These are phyloP conservation scores for Drepana arcuata DNA, from an alignment of 1,140 invertebrate genomes.

Conservation along the genomic window DNA sequence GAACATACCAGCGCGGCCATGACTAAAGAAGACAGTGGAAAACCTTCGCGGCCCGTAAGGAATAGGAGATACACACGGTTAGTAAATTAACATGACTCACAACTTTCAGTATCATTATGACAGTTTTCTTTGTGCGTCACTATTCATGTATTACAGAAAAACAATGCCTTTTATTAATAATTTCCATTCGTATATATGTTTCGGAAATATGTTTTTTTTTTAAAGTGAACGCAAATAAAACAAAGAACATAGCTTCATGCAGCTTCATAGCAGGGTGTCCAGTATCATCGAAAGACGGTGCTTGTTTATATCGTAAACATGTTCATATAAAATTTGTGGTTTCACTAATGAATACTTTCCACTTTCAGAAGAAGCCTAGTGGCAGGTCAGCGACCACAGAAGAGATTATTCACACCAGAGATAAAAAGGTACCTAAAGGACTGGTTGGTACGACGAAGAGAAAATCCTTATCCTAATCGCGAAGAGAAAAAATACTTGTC, in stretches of 20 bases:
- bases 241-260: too few species aligned
- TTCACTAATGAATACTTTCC: constrained; percentile 11
- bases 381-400: constrained; percentile 74
- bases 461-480: constrained; percentile 81
- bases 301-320: too few species aligned
- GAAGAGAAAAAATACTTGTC: constrained; percentile 81
- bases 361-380: constrained; percentile 69
- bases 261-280: too few species aligned
- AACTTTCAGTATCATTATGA: constrained; percentile 42
- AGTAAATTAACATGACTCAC: constrained; percentile 51
- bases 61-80: constrained; percentile 73
- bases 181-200: too few species aligned
- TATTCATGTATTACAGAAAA: too few species aligned
- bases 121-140: constrained; percentile 62
- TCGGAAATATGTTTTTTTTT: too few species aligned
- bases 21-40: constrained; percentile 44
- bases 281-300: too few species aligned
- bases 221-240: too few species aligned
- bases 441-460: constrained; percentile 79
- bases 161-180: too few species aligned
- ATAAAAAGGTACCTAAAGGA: constrained; percentile 81
- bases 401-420: constrained; percentile 81
- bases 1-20: constrained; percentile 45
- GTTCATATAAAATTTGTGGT: too few species aligned
- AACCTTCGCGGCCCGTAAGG: constrained; percentile 69